Evolutionary conservation across 92 coral and sea anemone genomes (phyloP).

Genomic region (Zoanthus sociatus): DNA sequence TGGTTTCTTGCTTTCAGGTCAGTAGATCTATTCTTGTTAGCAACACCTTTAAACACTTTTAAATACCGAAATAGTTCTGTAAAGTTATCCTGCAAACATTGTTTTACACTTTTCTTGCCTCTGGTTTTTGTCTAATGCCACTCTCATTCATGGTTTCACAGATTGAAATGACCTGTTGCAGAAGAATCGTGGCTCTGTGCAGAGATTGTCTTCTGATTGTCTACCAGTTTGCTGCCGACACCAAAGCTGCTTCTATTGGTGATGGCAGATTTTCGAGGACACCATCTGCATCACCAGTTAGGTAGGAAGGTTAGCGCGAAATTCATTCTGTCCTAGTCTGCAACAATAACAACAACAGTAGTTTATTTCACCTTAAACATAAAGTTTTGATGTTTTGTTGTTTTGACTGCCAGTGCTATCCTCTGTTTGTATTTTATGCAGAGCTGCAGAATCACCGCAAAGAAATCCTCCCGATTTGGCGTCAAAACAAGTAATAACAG

Average conservation of each 20-base stretch:
- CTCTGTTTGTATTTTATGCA: background rate
- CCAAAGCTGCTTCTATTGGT: conserved; percentile 72
- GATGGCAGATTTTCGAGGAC: conserved; percentile 50
- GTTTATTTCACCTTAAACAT: too few species aligned
- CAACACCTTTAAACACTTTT: too few species aligned
- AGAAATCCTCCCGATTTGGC: conserved; percentile 83
- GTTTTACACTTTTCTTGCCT: too few species aligned
- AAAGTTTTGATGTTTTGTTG: too few species aligned
- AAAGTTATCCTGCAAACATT: too few species aligned
- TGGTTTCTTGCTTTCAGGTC: too few species aligned
- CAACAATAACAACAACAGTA: too few species aligned
- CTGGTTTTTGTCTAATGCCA: too few species aligned
- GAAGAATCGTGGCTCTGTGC: conserved; percentile 88
- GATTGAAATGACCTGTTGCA: conserved; percentile 98
- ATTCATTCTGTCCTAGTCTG: too few species aligned
- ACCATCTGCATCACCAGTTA: conserved; percentile 20
- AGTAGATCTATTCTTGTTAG: too few species aligned
- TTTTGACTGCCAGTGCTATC: background rate
- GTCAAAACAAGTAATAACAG: conserved; percentile 74
- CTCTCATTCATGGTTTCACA: conserved; percentile 15
- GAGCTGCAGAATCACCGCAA: background rate
- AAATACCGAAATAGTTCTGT: too few species aligned
- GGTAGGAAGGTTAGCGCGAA: conserved; percentile 32
- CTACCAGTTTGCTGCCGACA: conserved; percentile 96
- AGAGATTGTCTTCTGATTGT: conserved; percentile 94